Evolutionary conservation across 1,140 invertebrate species (phyloP).

Genomic region (Chironomus striatipennis): DNA sequence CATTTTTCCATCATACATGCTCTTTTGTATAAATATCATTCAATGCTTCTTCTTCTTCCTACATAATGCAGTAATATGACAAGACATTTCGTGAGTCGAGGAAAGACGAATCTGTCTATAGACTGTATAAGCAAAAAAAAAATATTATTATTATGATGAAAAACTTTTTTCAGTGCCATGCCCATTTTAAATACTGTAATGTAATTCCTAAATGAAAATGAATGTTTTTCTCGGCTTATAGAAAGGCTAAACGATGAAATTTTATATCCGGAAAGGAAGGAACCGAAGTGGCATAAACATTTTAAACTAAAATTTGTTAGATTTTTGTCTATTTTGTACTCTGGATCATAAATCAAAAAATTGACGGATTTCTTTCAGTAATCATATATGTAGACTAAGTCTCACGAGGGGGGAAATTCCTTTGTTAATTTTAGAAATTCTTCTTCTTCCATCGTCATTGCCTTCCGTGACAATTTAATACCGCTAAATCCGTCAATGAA

Average conservation of each 20-base stretch:
- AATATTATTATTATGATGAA: background rate
- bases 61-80: no score
- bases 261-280: background rate
- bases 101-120: no score
- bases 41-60: no score
- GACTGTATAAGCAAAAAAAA: no score
- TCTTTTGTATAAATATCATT: no score
- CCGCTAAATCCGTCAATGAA: background rate
- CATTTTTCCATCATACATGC: no score
- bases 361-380: constrained; percentile 4
- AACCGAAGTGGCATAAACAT: background rate
- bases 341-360: constrained; percentile 4
- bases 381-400: no score
- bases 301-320: no score
- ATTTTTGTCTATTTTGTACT: background rate
- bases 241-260: background rate
- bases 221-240: no score
- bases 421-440: background rate
- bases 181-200: background rate
- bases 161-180: background rate
- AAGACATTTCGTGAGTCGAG: no score
- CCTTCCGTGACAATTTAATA: no score
- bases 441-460: background rate
- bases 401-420: background rate
- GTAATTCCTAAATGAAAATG: background rate